These are phyloP conservation scores for Gymnoscopelus braueri DNA, from an alignment of 2,797 vertebrate genomes.

Conservation along the genomic window DNA sequence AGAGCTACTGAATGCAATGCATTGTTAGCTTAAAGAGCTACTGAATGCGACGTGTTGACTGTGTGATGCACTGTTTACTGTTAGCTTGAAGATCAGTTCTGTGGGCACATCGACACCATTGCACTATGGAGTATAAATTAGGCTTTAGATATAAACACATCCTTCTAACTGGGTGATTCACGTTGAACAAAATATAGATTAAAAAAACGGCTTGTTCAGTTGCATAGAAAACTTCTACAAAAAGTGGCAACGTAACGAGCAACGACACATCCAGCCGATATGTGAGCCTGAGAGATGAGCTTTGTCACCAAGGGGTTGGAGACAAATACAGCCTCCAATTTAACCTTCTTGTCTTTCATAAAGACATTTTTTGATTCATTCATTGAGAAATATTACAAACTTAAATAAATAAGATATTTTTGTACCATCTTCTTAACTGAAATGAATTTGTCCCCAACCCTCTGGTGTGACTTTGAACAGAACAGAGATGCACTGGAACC, in stretches of 20 bases:
- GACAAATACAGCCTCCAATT: slow-evolving; percentile 48
- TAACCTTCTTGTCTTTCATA: slow-evolving; percentile 27
- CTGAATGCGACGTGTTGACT: too few species aligned
- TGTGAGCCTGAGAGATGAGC: slow-evolving; percentile 77
- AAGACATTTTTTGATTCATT: slow-evolving; percentile 17
- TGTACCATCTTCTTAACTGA: slow-evolving; percentile 39
- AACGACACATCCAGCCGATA: slow-evolving; percentile 64
- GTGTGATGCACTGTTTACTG: too few species aligned
- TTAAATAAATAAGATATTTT: slow-evolving; percentile 59
- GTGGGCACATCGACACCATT: too few species aligned
- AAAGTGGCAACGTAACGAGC: slow-evolving; percentile 70
- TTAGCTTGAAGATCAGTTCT: too few species aligned
- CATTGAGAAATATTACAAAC: background rate
- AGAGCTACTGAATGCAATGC: too few species aligned
- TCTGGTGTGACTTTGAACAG: slow-evolving; percentile 49
- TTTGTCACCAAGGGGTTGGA: slow-evolving; percentile 48
- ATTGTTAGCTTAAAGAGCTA: too few species aligned
- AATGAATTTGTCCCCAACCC: slow-evolving; percentile 53
- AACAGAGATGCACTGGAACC: slow-evolving; percentile 42
- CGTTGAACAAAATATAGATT: slow-evolving; percentile 10
- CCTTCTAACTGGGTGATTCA: slow-evolving; percentile 49
- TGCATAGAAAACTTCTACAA: slow-evolving; percentile 85
- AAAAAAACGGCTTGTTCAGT: slow-evolving; percentile 65
- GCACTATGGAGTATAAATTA: too few species aligned
- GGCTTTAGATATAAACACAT: slow-evolving; percentile 24